Conservation (phyloP, 2,113 vertebrate genomes). For the Hyla sarda region DNA sequence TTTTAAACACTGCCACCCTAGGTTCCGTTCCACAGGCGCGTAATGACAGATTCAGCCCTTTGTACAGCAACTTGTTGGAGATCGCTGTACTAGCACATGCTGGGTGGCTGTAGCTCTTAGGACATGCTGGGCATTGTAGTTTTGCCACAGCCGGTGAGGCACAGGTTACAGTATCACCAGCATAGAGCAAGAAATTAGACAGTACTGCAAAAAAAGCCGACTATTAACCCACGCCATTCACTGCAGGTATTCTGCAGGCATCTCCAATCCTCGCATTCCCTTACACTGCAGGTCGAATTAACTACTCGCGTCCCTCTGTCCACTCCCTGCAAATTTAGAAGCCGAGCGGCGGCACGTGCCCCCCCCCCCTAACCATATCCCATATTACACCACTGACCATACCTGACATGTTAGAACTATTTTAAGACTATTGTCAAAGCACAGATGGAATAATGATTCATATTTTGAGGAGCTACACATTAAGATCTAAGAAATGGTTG, state of each 20-base stretch:
- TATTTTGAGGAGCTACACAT: slow-evolving; percentile 69
- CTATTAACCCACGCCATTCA: not conserved
- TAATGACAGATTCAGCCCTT: no score
- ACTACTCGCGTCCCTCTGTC: not conserved
- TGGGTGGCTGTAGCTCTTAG: no score
- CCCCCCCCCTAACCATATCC: no score
- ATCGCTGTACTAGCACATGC: no score
- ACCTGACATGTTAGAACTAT: slow-evolving; percentile 64
- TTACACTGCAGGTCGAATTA: not conserved
- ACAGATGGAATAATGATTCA: slow-evolving; percentile 76
- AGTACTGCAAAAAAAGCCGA: no score
- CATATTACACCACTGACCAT: not conserved
- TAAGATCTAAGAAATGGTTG: slow-evolving; percentile 70
- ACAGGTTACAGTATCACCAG: no score
- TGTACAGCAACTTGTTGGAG: no score
- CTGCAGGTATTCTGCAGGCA: not conserved
- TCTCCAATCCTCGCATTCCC: not conserved
- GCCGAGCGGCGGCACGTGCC: not conserved
- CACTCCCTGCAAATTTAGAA: not conserved
- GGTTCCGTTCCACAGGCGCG: no score
- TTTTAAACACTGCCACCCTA: no score
- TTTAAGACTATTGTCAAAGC: slow-evolving; percentile 71
- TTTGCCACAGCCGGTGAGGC: no score
- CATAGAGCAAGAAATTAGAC: no score
- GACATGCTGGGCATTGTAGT: no score